Conservation (phyloP, 2,113 vertebrate species). For the Seriola dumerili region DNA sequence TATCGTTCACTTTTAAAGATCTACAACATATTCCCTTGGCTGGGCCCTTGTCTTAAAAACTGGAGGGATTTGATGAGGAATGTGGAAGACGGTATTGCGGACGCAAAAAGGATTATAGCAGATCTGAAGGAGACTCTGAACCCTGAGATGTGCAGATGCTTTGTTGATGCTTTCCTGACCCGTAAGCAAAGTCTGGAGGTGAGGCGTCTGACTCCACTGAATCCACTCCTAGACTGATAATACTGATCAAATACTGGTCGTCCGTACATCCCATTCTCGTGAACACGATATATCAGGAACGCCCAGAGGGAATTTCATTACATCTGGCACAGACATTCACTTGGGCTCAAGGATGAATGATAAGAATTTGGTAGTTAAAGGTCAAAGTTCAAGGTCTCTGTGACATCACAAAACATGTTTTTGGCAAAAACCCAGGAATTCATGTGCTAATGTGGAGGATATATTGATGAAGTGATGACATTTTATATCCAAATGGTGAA, state of each 20-base stretch:
- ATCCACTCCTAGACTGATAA: background rate
- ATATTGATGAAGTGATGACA: too few species aligned
- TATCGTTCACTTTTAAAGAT: slow-evolving; percentile 47
- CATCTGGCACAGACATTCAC: too few species aligned
- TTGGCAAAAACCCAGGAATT: too few species aligned
- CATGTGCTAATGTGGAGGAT: too few species aligned
- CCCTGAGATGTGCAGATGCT: slow-evolving; percentile 58
- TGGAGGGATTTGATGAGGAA: slow-evolving; percentile 28
- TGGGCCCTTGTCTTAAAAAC: slow-evolving; percentile 52
- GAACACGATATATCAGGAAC: too few species aligned
- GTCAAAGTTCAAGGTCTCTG: too few species aligned
- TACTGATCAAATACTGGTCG: background rate
- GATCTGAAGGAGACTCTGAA: slow-evolving; percentile 60
- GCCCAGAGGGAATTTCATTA: too few species aligned
- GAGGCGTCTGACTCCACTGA: background rate
- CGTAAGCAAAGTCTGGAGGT: slow-evolving; percentile 62
- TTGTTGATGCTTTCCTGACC: slow-evolving; percentile 70
- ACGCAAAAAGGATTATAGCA: background rate
- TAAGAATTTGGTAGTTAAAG: too few species aligned
- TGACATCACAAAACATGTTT: too few species aligned
- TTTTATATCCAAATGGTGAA: too few species aligned
- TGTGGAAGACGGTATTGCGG: background rate
- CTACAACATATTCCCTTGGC: slow-evolving; percentile 60
- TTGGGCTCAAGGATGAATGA: too few species aligned
- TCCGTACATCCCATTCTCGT: too few species aligned